phyloP scores from a whole-genome alignment of 2,888 invertebrate species.

The Graphium colonna region DNA sequence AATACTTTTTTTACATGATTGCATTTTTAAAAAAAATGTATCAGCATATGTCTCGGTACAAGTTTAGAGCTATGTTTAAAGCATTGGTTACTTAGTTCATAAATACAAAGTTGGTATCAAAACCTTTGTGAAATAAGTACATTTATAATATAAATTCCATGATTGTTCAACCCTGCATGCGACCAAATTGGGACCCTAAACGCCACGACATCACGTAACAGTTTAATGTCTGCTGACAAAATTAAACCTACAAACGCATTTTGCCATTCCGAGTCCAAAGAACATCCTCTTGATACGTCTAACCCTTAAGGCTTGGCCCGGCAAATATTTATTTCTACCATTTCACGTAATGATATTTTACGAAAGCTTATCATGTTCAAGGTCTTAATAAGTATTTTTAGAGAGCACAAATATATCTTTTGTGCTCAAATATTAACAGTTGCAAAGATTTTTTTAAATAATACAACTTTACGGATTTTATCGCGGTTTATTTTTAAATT shows the following conservation, averaged over 20 bases:
- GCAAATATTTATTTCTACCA: not conserved
- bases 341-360: no score
- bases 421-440: no score
- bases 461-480: no score
- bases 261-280: not conserved
- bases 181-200: constrained; percentile 7
- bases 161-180: not conserved
- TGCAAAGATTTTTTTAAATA: no score
- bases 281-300: constrained; percentile 1
- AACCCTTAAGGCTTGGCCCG: not conserved
- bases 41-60: not conserved
- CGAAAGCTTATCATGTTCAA: no score
- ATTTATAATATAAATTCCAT: not conserved
- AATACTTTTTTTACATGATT: not conserved
- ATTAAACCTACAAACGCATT: constrained; percentile 15
- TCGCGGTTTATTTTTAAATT: no score
- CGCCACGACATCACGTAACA: constrained; percentile 12
- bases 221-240: constrained; percentile 17
- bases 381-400: no score
- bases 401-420: no score
- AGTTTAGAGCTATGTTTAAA: no score
- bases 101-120: not conserved
- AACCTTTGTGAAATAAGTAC: not conserved
- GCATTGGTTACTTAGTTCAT: no score
- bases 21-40: not conserved